phyloP scores from a whole-genome alignment of 2,113 vertebrate genomes.

The Coracopsis vasa region DNA sequence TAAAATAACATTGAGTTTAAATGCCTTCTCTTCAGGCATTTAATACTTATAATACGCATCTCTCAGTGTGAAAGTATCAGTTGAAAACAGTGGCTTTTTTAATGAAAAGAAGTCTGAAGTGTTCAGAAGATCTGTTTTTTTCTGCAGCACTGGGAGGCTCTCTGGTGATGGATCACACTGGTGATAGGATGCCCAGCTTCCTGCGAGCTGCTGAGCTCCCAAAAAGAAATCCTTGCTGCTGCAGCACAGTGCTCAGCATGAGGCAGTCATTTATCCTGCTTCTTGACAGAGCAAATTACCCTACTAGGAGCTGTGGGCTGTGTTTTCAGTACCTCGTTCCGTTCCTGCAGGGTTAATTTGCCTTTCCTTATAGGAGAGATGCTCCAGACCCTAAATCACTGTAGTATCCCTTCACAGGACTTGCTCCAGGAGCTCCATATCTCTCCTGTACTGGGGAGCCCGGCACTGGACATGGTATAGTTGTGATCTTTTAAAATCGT shows the following conservation, averaged over 20 bases:
- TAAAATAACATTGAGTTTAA: background rate
- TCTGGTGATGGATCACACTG: background rate
- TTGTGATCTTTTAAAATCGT: background rate
- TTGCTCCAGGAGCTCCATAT: background rate
- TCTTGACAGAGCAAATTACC: slow-evolving; percentile 9
- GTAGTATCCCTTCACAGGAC: background rate
- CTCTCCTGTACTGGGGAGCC: background rate
- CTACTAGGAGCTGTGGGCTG: background rate
- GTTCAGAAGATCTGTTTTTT: background rate
- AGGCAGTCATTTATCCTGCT: slow-evolving; percentile 8
- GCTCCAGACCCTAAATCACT: background rate
- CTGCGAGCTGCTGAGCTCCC: background rate
- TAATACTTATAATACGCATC: background rate
- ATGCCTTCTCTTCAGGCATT: background rate
- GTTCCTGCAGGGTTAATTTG: background rate
- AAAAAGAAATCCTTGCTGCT: background rate
- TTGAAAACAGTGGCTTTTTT: background rate
- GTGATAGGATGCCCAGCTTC: background rate
- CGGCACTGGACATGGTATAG: background rate
- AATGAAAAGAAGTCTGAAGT: background rate
- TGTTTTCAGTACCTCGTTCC: background rate
- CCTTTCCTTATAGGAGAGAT: background rate
- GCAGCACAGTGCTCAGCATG: background rate
- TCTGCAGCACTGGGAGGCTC: background rate
- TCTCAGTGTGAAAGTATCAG: background rate